Conservation (phyloP, 2,888 invertebrate genomes). For the Spatulosminthurus flaviceps region DNA sequence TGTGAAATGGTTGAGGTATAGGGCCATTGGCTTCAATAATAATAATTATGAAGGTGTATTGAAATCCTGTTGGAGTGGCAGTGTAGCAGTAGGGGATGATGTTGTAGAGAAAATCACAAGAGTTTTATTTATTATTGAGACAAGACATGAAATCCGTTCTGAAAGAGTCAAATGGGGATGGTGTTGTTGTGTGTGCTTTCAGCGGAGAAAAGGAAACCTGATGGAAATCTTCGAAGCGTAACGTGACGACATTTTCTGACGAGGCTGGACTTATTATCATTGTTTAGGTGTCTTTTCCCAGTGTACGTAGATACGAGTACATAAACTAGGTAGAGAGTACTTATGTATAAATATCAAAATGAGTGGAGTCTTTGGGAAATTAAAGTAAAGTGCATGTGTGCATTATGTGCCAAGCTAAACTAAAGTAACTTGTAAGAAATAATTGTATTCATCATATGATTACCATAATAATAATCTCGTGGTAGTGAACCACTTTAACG, state of each 20-base stretch:
- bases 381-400: neutral
- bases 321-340: neutral
- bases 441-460: neutral
- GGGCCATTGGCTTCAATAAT: too few relatives aligned
- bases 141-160: neutral
- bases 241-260: neutral
- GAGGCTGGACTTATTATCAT: too few relatives aligned
- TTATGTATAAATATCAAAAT: neutral
- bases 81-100: too few relatives aligned
- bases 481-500: constrained; percentile 13
- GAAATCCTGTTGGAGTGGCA: too few relatives aligned
- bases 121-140: neutral
- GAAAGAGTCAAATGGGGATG: neutral
- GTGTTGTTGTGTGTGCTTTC: neutral
- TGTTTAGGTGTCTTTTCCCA: too few relatives aligned
- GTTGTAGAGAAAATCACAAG: too few relatives aligned
- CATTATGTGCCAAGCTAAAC: neutral
- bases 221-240: neutral
- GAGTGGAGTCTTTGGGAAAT: neutral
- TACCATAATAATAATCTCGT: constrained; percentile 18
- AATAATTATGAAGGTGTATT: too few relatives aligned
- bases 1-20: too few relatives aligned
- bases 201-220: neutral
- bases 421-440: neutral
- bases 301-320: too few relatives aligned